Conservation (phyloP, 1,140 invertebrate genomes). For the Cecropterus lyciades region DNA sequence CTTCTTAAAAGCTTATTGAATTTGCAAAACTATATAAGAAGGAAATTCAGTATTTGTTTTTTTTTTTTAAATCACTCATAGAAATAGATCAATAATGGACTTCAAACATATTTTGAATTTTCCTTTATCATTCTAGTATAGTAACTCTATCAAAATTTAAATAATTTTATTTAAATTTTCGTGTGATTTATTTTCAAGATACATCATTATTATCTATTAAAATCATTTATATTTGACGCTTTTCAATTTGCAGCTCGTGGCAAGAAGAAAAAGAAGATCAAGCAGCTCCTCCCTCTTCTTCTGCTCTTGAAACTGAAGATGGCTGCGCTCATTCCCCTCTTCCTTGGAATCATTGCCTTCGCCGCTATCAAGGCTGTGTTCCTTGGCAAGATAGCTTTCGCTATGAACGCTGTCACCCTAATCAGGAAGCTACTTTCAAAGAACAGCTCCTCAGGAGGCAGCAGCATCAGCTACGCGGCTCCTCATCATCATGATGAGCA, state of each 20-base stretch:
- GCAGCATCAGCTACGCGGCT: slow-evolving; percentile 45
- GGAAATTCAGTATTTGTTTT: no score
- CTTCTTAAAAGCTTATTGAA: no score
- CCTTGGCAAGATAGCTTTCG: slow-evolving; percentile 91
- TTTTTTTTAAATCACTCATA: no score
- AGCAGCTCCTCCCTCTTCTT: slow-evolving; percentile 90
- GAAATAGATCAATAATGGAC: no score
- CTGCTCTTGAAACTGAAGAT: slow-evolving; percentile 92
- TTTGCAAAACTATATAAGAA: no score
- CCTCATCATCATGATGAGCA: slow-evolving; percentile 70
- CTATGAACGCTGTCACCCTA: slow-evolving; percentile 89
- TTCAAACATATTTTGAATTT: no score
- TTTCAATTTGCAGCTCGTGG: slow-evolving; percentile 85
- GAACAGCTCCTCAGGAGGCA: slow-evolving; percentile 57
- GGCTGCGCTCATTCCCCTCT: slow-evolving; percentile 90
- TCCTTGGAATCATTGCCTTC: slow-evolving; percentile 90
- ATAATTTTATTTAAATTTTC: no score
- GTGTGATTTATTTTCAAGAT: no score
- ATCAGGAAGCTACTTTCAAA: slow-evolving; percentile 87
- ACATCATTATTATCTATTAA: no score
- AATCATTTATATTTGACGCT: no score
- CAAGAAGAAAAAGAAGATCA: slow-evolving; percentile 89
- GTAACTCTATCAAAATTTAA: no score
- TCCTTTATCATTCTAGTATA: no score
- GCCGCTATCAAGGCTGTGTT: slow-evolving; percentile 93